Percentiles rank a stretch among this genome's conserved stretches.
phyloP scores from a whole-genome alignment of 2,797 vertebrate species.

The Cyprinella venusta region DNA sequence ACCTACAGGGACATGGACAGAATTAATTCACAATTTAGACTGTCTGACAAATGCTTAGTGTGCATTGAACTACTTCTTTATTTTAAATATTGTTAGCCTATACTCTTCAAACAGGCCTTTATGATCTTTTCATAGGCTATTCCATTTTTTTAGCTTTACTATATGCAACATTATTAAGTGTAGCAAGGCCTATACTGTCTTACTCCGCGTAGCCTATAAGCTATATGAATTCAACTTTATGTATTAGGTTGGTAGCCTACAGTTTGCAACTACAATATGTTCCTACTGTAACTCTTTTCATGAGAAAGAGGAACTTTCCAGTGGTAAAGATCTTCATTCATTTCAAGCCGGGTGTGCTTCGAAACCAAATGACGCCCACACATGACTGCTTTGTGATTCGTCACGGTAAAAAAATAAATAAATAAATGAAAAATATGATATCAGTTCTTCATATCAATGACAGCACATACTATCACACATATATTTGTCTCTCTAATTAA shows the following conservation, averaged over 20 bases:
- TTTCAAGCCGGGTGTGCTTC: constrained; percentile 50
- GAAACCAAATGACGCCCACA: constrained; percentile 53
- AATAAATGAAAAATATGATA: no score
- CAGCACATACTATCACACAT: constrained; percentile 74
- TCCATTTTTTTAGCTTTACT: no score
- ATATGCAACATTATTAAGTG: background rate
- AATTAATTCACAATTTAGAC: background rate
- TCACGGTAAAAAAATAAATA: constrained; percentile 74
- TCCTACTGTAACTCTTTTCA: background rate
- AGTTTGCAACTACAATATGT: background rate
- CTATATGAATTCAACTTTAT: background rate
- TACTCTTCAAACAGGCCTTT: background rate
- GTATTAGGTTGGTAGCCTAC: background rate
- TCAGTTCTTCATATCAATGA: constrained; percentile 65
- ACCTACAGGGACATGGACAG: constrained; percentile 75
- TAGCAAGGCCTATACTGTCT: no score
- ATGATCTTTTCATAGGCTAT: background rate
- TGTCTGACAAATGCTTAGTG: background rate
- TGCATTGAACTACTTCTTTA: background rate
- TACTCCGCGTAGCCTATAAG: background rate
- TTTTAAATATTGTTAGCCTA: background rate
- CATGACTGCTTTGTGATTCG: constrained; percentile 59
- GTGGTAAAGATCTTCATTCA: constrained; percentile 49
- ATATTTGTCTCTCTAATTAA: constrained; percentile 30
- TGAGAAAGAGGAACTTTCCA: constrained; percentile 35